Percentiles rank a stretch among this genome's conserved stretches.
phyloP scores from a whole-genome alignment of 2,888 invertebrate species.

The Ectobius pallidus region DNA sequence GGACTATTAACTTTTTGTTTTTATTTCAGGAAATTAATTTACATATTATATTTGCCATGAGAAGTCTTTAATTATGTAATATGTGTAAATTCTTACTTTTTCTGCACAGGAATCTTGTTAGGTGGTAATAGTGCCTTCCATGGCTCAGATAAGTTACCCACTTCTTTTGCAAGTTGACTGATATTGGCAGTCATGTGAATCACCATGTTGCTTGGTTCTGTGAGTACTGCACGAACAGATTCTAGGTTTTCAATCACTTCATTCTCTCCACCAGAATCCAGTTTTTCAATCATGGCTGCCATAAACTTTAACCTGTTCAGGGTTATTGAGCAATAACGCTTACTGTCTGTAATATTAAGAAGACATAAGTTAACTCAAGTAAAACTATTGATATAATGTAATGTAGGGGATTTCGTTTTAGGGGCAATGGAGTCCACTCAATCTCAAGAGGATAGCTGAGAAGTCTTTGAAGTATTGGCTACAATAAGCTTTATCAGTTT shows the following conservation, averaged over 20 bases:
- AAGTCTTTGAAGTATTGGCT: too few relatives aligned
- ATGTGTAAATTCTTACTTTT: too few relatives aligned
- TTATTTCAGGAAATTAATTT: too few relatives aligned
- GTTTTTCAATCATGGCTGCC: conserved; percentile 64
- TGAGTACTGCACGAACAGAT: conserved; percentile 64
- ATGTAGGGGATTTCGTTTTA: too few relatives aligned
- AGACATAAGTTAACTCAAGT: too few relatives aligned
- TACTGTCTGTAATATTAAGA: conserved; percentile 72
- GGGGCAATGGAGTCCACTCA: too few relatives aligned
- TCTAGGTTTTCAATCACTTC: conserved; percentile 57
- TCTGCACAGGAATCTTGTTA: conserved; percentile 18
- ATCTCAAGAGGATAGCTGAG: too few relatives aligned
- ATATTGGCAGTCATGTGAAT: conserved; percentile 77
- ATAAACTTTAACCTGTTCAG: conserved; percentile 80
- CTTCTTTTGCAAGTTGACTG: conserved; percentile 59
- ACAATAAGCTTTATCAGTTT: too few relatives aligned
- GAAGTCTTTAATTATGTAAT: too few relatives aligned
- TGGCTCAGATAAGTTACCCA: conserved; percentile 59
- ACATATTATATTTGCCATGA: too few relatives aligned
- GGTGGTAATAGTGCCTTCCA: conserved; percentile 59
- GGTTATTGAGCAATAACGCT: conserved; percentile 71
- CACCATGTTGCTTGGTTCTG: conserved; percentile 64
- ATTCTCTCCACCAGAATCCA: conserved; percentile 59
- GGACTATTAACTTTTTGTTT: too few relatives aligned
- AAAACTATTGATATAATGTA: too few relatives aligned